These are phyloP conservation scores for Standfussiana lucernea DNA, from an alignment of 2,888 invertebrate genomes.

Conservation along the genomic window DNA sequence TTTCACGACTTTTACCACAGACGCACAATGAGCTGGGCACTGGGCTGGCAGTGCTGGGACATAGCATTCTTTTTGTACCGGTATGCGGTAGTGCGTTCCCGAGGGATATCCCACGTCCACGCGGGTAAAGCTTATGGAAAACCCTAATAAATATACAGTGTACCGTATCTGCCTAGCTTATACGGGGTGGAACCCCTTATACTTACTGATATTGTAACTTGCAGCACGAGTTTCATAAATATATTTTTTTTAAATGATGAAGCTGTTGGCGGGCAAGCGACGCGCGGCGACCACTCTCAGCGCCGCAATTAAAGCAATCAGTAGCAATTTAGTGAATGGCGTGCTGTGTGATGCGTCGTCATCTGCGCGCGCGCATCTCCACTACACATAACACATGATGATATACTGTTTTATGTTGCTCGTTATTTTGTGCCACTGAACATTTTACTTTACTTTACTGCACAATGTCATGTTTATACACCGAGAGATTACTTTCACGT, in stretches of 20 bases:
- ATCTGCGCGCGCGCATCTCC: neutral
- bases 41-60: neutral
- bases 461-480: neutral
- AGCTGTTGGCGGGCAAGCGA: neutral
- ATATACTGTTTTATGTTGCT: neutral
- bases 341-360: slow-evolving; percentile 20
- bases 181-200: too few relatives aligned
- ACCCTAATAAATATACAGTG: neutral
- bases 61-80: too few relatives aligned
- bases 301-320: slow-evolving; percentile 60
- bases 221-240: neutral
- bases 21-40: neutral
- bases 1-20: neutral
- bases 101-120: neutral
- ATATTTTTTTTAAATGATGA: neutral
- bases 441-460: neutral
- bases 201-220: neutral
- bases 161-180: too few relatives aligned
- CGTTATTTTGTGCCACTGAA: neutral
- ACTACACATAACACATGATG: too few relatives aligned
- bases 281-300: slow-evolving; percentile 31
- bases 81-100: too few relatives aligned
- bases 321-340: slow-evolving; percentile 44
- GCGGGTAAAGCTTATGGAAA: neutral
- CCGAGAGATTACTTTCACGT: slow-evolving; percentile 25